These are phyloP conservation scores for Drosophila subobscura DNA, from an alignment of 1,140 invertebrate species.

Conservation along the genomic window DNA sequence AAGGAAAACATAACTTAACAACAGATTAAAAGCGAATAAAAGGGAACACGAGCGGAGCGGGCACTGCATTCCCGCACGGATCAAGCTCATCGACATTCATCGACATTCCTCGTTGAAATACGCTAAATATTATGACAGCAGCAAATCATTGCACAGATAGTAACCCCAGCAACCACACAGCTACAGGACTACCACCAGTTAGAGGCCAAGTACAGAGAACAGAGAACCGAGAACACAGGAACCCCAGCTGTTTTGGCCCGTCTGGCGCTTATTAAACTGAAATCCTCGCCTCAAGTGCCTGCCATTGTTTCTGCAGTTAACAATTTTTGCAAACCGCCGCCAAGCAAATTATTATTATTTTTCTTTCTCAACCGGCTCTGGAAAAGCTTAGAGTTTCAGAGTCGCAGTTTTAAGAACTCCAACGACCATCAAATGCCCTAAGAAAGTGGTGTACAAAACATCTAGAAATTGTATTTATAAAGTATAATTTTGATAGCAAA, in stretches of 20 bases:
- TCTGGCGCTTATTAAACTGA: slow-evolving; percentile 81
- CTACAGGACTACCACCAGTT: slow-evolving; percentile 1
- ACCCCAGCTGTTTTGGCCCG: slow-evolving; percentile 66
- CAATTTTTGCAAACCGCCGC: slow-evolving; percentile 61
- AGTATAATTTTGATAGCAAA: neutral
- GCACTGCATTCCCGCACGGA: slow-evolving; percentile 18
- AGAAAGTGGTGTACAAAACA: neutral
- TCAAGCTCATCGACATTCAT: slow-evolving; percentile 27
- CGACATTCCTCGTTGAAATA: slow-evolving; percentile 22
- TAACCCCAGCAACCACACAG: slow-evolving; percentile 1
- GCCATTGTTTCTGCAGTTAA: slow-evolving; percentile 61
- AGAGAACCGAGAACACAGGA: slow-evolving; percentile 14
- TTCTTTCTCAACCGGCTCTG: slow-evolving; percentile 39
- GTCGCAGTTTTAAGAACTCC: neutral
- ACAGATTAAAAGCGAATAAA: slow-evolving; percentile 45
- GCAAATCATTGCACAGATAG: neutral
- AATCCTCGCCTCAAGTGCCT: slow-evolving; percentile 68
- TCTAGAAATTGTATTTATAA: neutral
- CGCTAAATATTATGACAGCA: slow-evolving; percentile 27
- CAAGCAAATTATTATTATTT: slow-evolving; percentile 62
- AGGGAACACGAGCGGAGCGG: slow-evolving; percentile 7
- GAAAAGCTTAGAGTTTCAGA: slow-evolving; percentile 22
- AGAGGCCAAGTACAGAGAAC: slow-evolving; percentile 2
- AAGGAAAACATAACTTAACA: slow-evolving; percentile 36
- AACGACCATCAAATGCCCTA: slow-evolving; percentile 7